phyloP scores from a whole-genome alignment of 2,888 invertebrate species.

The Ennomos quercinarius region DNA sequence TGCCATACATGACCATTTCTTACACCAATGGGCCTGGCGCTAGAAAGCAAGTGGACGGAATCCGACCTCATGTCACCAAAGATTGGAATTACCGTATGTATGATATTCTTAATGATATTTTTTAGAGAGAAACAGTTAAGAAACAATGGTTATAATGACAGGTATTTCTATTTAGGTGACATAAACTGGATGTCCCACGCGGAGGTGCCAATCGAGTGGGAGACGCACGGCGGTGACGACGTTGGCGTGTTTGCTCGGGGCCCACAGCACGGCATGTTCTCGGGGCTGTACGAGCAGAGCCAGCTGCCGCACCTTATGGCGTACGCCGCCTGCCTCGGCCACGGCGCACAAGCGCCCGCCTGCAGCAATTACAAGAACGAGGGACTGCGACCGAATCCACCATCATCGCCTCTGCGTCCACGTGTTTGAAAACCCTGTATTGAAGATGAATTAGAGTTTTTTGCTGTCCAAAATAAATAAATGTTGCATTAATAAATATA shows the following conservation, averaged over 20 bases:
- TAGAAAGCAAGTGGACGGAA: slow-evolving; percentile 54
- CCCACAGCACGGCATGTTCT: slow-evolving; percentile 90
- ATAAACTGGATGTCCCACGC: slow-evolving; percentile 60
- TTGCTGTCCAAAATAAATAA: no score
- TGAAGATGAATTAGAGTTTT: no score
- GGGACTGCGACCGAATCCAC: no score
- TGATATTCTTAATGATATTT: neutral
- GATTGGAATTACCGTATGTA: slow-evolving; percentile 54
- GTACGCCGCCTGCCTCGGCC: slow-evolving; percentile 89
- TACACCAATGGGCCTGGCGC: slow-evolving; percentile 88
- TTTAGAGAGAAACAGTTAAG: no score
- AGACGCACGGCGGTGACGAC: slow-evolving; percentile 92
- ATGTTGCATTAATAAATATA: no score
- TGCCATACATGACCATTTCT: slow-evolving; percentile 86
- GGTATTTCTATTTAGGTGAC: slow-evolving; percentile 42
- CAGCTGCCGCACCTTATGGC: slow-evolving; percentile 91
- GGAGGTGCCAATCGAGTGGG: slow-evolving; percentile 83
- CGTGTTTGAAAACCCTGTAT: no score
- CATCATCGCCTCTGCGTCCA: no score
- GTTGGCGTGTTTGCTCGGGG: slow-evolving; percentile 90
- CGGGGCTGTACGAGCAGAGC: slow-evolving; percentile 91
- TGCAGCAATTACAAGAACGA: slow-evolving; percentile 41
- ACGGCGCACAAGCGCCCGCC: slow-evolving; percentile 69
- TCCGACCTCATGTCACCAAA: slow-evolving; percentile 76
- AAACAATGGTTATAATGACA: neutral